Conservation (phyloP, 1,140 invertebrate genomes). For the Drosophila bocqueti region DNA sequence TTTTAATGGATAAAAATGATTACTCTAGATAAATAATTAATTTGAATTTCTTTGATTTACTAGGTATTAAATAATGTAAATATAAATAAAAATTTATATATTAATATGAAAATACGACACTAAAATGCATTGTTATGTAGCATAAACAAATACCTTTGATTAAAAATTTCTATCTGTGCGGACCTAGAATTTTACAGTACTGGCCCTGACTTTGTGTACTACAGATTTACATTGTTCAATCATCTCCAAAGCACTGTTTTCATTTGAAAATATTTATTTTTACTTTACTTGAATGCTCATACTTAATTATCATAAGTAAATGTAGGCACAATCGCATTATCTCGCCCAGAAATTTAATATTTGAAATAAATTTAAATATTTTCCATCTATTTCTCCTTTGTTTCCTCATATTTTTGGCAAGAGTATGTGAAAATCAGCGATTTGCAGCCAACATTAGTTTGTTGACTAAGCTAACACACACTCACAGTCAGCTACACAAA, state of each 20-base stretch:
- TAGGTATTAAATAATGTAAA: neutral
- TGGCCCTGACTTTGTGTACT: neutral
- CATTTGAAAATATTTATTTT: slow-evolving; percentile 1
- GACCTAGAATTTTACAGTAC: no score
- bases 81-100: no score
- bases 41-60: neutral
- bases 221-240: neutral
- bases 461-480: slow-evolving; percentile 12
- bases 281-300: neutral
- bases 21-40: neutral
- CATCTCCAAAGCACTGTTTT: neutral
- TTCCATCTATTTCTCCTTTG: neutral
- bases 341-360: slow-evolving; percentile 6
- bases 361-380: neutral
- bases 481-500: slow-evolving; percentile 12
- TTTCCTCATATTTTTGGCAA: slow-evolving; percentile 13
- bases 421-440: slow-evolving; percentile 47
- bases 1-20: neutral
- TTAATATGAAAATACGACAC: no score
- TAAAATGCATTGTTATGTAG: no score
- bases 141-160: no score
- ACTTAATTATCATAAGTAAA: slow-evolving; percentile 8
- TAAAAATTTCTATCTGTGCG: no score
- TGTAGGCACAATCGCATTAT: neutral
- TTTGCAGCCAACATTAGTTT: neutral